Evolutionary conservation across 2,797 vertebrate genomes (phyloP).

Genomic region (Cuculus canorus): DNA sequence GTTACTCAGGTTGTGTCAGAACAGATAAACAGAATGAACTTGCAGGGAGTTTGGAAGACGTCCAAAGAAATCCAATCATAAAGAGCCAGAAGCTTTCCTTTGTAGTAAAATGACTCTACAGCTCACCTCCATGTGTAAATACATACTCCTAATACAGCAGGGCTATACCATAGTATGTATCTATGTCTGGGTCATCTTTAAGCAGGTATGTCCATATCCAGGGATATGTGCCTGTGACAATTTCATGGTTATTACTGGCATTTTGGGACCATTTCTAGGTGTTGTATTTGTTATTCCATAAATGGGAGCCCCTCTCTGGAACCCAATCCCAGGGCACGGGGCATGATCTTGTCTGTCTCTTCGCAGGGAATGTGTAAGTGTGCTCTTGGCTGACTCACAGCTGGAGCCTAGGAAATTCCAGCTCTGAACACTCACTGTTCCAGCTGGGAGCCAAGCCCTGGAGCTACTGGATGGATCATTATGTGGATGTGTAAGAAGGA

Average conservation of each 20-base stretch:
- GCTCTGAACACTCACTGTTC: neutral
- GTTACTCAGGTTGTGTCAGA: neutral
- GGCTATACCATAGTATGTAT: too few species aligned
- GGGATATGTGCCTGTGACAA: too few species aligned
- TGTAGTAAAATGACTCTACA: neutral
- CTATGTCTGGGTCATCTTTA: neutral
- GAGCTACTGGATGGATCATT: neutral
- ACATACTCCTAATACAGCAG: neutral
- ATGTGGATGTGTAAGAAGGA: neutral
- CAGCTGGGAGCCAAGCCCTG: neutral
- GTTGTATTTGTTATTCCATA: neutral
- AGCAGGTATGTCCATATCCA: neutral
- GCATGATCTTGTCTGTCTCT: neutral
- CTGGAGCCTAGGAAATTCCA: slow-evolving; percentile 19
- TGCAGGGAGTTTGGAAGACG: neutral
- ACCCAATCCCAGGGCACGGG: fast-evolving
- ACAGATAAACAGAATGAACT: neutral
- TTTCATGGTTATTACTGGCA: neutral
- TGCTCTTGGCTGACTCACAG: neutral
- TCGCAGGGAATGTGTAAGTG: fast-evolving
- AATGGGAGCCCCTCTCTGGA: neutral
- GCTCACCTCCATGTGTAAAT: neutral
- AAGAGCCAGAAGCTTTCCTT: neutral
- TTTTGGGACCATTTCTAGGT: neutral
- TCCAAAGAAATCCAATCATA: neutral